Percentiles rank a stretch among this genome's conserved stretches.
Conservation (phyloP, 2,888 invertebrate genomes). For the Limnephilus auricula region DNA sequence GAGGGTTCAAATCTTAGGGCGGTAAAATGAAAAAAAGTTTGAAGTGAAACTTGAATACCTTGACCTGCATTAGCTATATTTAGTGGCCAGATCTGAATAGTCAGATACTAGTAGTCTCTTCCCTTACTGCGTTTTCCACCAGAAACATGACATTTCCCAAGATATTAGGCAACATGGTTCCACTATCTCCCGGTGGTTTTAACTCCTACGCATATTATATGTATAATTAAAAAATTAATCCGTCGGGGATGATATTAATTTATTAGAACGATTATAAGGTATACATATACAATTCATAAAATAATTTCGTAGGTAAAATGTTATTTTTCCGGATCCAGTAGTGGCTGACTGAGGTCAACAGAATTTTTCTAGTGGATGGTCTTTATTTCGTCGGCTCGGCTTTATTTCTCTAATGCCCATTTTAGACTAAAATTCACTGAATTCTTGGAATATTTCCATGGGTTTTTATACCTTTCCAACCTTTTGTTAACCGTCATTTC, state of each 20-base stretch:
- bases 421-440: neutral
- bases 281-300: neutral
- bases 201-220: neutral
- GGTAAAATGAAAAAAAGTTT: no score
- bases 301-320: no score
- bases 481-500: neutral
- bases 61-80: no score
- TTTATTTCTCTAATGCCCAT: neutral
- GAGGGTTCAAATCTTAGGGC: no score
- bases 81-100: no score
- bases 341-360: neutral
- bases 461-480: neutral
- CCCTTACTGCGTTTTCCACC: neutral
- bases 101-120: no score
- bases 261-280: neutral
- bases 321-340: neutral
- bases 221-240: neutral
- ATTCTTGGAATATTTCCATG: neutral
- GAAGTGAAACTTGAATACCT: no score
- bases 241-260: neutral
- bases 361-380: neutral
- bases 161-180: neutral
- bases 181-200: neutral
- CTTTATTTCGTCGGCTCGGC: neutral
- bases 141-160: neutral